Evolutionary conservation across 2,113 vertebrate genomes (phyloP).

Genomic region (Lasiurus cinereus): DNA sequence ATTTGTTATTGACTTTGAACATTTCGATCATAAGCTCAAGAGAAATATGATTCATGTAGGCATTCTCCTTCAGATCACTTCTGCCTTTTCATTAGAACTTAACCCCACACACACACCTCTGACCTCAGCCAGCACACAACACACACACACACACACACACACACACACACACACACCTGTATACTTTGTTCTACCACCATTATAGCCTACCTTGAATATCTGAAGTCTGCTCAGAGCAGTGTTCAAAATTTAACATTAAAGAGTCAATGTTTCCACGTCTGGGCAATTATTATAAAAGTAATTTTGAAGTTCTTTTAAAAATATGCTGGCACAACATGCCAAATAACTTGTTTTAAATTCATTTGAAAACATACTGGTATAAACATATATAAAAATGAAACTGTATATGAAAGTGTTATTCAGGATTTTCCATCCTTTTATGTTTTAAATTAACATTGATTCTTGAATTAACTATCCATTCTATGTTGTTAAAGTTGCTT

Average conservation of each 20-base stretch:
- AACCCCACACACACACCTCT: neutral
- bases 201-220: neutral
- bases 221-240: slow-evolving; percentile 21
- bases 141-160: neutral
- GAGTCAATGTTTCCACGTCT: slow-evolving; percentile 13
- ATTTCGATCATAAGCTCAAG: neutral
- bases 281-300: slow-evolving; percentile 17
- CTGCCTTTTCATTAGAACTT: slow-evolving; percentile 13
- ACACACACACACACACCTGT: neutral
- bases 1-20: slow-evolving; percentile 29
- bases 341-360: slow-evolving; percentile 40
- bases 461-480: slow-evolving; percentile 66
- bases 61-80: slow-evolving; percentile 36
- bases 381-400: slow-evolving; percentile 42
- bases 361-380: neutral
- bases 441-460: slow-evolving; percentile 75
- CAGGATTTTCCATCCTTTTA: slow-evolving; percentile 59
- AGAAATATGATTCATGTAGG: neutral
- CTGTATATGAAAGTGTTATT: slow-evolving; percentile 30
- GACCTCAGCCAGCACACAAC: neutral
- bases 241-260: slow-evolving; percentile 39
- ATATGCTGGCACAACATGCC: neutral
- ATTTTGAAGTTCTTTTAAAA: slow-evolving; percentile 60
- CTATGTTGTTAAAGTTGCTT: slow-evolving; percentile 82
- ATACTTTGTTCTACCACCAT: neutral